Evolutionary conservation across 2,113 vertebrate species (phyloP).

Genomic region (Catagonus wagneri): DNA sequence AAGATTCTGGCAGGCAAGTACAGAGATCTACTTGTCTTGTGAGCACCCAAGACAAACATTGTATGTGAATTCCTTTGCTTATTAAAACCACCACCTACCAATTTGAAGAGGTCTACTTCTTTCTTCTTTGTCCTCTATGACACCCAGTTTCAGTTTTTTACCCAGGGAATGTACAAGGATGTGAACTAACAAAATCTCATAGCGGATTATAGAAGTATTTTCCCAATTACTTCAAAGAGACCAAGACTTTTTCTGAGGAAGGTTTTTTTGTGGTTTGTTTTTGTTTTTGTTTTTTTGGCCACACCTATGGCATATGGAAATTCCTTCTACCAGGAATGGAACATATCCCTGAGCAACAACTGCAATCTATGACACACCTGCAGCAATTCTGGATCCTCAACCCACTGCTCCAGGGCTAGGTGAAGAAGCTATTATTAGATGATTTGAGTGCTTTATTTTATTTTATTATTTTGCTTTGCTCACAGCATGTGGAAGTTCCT

Average conservation of each 20-base stretch:
- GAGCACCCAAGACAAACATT: background rate
- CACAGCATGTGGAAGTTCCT: too few species aligned
- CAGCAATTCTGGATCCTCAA: too few species aligned
- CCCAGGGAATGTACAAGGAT: background rate
- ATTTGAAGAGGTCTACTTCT: background rate
- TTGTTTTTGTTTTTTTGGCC: too few species aligned
- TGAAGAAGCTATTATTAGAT: background rate
- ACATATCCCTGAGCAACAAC: too few species aligned
- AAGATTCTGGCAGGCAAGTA: background rate
- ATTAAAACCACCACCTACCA: background rate
- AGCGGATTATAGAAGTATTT: background rate
- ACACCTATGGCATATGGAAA: too few species aligned
- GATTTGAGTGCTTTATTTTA: background rate
- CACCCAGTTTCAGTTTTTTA: background rate
- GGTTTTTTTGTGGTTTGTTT: too few species aligned
- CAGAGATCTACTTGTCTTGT: background rate
- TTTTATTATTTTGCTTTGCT: too few species aligned
- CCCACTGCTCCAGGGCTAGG: too few species aligned
- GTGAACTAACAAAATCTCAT: background rate
- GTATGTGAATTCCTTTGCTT: background rate
- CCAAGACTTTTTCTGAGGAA: background rate
- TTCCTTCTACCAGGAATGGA: too few species aligned
- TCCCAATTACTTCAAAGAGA: background rate
- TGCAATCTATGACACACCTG: too few species aligned
- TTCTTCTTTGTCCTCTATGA: background rate